Base-by-base conservation (phyloP, 2,113 vertebrate genomes). In the Planiliza haematocheilus region DNA sequence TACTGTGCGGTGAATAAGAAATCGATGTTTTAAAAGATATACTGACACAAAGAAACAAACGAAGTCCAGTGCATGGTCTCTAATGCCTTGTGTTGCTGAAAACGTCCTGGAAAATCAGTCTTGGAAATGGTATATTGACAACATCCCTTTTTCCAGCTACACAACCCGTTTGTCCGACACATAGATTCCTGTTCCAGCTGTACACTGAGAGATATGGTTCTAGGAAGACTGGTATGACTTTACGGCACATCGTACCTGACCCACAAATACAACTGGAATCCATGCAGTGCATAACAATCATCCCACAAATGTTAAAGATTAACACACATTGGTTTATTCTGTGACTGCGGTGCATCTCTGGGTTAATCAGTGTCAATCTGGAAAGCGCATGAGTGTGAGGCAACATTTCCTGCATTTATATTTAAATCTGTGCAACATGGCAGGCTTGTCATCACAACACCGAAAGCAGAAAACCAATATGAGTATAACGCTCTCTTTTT, bases 281-380 rank as follows among this genome's bases (percentile, higher is more conserved):
- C 12, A 50, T n/a, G 56, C 13, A 11, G 41, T 13, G 38, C 18
- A 69, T 6, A 37, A 49, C 36, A 61, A 48, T 50, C 12, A 42
- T 14, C 41, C n/a, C 16, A 56, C 45, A 56, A 43, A 45, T 36
- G 62, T 10, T 66, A 52, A 1, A 55, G 56, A 67, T 72, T 24
- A 60, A 80, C 37, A 37, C 36, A 24, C 50, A 41, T 42, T 56
- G 50, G 37, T 56, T 51, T 62, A 53, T 69, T 73, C 55, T 52
- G 53, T 45, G 43, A 14, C 49, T 38, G 39, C 12, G 18, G 7
- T 1, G 45, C 46, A 58, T 48, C 41, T 4, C 16, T 9, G 17
- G 57, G 77, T 84, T 72, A 63, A 86, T 84, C 59, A 49, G 49
- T 52, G 49, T 61, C 60, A 60, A 11, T 62, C 7, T 49, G 56